Evolutionary conservation across 2,888 invertebrate species (phyloP).

Genomic region (Mamestra brassicae): DNA sequence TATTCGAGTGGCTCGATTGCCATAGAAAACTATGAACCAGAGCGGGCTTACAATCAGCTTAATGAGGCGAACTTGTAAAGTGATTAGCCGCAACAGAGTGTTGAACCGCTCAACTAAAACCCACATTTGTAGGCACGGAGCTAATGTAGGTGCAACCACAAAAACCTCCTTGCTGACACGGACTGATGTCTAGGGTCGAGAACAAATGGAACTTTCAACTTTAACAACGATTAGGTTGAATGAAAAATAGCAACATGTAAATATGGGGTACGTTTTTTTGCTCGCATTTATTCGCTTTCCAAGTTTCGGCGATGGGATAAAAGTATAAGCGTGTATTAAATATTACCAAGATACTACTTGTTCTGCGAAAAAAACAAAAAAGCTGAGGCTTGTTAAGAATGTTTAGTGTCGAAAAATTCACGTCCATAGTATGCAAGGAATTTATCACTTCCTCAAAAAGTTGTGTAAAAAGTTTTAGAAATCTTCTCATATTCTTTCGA

Average conservation of each 20-base stretch:
- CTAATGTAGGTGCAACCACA: conserved; percentile 74
- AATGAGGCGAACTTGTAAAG: conserved; percentile 77
- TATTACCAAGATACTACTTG: neutral
- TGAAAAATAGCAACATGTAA: conserved; percentile 71
- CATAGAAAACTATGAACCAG: conserved; percentile 61
- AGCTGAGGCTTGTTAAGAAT: neutral
- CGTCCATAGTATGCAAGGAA: neutral
- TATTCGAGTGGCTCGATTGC: conserved; percentile 36
- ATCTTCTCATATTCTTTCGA: neutral
- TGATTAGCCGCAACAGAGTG: conserved; percentile 76
- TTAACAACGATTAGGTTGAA: conserved; percentile 70
- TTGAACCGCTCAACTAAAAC: conserved; percentile 72
- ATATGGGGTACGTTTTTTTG: conserved; percentile 57
- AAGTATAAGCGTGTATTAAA: conserved; percentile 2
- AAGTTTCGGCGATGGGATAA: conserved; percentile 18
- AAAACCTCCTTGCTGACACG: conserved; percentile 78
- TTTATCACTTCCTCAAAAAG: neutral
- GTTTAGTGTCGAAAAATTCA: neutral
- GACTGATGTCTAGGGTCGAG: conserved; percentile 76
- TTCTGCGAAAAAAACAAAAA: neutral
- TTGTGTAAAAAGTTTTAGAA: neutral
- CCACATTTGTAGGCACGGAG: conserved; percentile 68
- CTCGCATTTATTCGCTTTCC: conserved; percentile 29
- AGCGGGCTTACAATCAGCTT: conserved; percentile 67
- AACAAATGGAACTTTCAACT: conserved; percentile 78